Evolutionary conservation across 2,113 vertebrate genomes (phyloP).

Genomic region (Xiphophorus maculatus): DNA sequence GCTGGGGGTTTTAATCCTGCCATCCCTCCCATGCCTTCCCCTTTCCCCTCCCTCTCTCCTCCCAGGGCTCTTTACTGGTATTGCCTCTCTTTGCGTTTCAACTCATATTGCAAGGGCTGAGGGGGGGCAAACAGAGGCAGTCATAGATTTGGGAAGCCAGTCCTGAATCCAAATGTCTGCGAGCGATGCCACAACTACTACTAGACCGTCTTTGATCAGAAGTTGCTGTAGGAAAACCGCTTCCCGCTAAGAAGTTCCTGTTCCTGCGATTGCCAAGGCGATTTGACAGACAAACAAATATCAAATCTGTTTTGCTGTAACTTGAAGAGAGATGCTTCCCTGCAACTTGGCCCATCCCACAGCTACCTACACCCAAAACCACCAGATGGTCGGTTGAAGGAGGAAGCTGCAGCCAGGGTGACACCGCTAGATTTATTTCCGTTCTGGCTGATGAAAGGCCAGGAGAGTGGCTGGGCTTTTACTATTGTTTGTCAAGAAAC

Average conservation of each 20-base stretch:
- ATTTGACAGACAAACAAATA: conserved; percentile 62
- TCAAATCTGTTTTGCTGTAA: conserved; percentile 56
- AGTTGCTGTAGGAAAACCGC: conserved; percentile 54
- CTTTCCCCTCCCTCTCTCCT: conserved; percentile 37
- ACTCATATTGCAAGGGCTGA: conserved; percentile 43
- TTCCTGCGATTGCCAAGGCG: conserved; percentile 45
- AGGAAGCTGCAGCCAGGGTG: conserved; percentile 27
- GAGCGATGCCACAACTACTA: conserved; percentile 51
- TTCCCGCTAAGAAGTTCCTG: conserved; percentile 40
- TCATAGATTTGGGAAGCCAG: conserved; percentile 48
- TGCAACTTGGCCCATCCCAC: conserved; percentile 16
- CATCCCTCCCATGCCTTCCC: conserved; percentile 52
- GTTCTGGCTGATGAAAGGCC: conserved; percentile 59
- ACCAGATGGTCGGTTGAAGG: conserved; percentile 46
- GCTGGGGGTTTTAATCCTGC: conserved; percentile 65
- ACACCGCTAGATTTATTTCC: conserved; percentile 50
- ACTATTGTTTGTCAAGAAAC: conserved; percentile 72
- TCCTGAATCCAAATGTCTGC: conserved; percentile 70
- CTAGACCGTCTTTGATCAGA: conserved; percentile 68
- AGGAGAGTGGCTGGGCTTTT: conserved; percentile 52
- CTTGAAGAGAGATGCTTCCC: conserved; percentile 36
- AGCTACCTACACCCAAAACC: conserved; percentile 16
- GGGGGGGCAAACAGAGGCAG: conserved; percentile 62
- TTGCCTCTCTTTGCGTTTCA: conserved; percentile 64
- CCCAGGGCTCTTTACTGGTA: conserved; percentile 47